These are phyloP conservation scores for Cylindroiulus punctatus DNA, from an alignment of 2,888 invertebrate genomes.

Conservation along the genomic window DNA sequence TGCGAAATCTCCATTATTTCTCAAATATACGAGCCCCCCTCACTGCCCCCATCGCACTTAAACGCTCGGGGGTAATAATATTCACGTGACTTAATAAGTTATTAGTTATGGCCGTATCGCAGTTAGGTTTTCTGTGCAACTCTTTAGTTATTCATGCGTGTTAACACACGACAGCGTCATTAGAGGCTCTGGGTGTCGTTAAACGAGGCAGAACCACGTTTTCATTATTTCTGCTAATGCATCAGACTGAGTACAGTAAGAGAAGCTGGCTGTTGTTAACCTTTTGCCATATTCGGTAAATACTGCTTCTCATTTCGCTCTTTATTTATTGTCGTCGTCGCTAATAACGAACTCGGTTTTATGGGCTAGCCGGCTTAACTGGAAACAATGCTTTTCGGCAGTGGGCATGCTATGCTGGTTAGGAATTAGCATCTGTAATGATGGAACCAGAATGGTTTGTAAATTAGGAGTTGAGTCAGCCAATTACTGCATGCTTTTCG, in stretches of 20 bases:
- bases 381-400: constrained; percentile 7
- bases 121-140: not conserved
- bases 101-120: constrained; percentile 2
- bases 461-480: not conserved
- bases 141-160: constrained; percentile 10
- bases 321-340: not conserved
- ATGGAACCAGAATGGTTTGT: constrained; percentile 15
- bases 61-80: not conserved
- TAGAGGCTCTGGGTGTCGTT: not conserved
- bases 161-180: not conserved
- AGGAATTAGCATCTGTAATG: not conserved
- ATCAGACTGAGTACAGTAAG: not conserved
- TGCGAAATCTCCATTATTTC: no score
- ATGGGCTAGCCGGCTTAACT: not conserved
- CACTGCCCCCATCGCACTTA: not conserved
- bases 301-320: not conserved
- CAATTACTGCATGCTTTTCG: not conserved
- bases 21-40: no score
- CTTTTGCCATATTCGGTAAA: constrained; percentile 8
- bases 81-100: constrained; percentile 15
- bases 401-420: not conserved
- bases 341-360: not conserved
- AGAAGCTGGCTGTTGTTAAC: not conserved
- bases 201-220: constrained; percentile 34
- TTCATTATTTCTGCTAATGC: constrained; percentile 34